phyloP scores from a whole-genome alignment of 64 coral and sea anemone species.

The Porites lutea region DNA sequence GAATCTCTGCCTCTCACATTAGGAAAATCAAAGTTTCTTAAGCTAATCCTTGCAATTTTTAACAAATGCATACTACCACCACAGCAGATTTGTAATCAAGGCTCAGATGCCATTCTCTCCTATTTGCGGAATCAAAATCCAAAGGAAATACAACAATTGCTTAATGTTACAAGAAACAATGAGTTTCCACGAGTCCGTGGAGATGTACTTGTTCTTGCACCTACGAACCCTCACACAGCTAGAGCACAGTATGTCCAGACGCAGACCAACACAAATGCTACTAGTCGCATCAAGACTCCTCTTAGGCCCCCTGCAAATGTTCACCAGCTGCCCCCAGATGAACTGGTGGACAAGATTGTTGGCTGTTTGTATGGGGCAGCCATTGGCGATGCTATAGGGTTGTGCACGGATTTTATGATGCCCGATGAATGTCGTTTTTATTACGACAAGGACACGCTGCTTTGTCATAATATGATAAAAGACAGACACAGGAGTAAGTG shows the following conservation, averaged over 20 bases:
- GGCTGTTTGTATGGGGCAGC: slow-evolving; percentile 97
- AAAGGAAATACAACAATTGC: slow-evolving; percentile 59
- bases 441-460: slow-evolving; percentile 75
- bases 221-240: slow-evolving; percentile 89
- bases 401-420: slow-evolving; percentile 93
- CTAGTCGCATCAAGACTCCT: slow-evolving; percentile 84
- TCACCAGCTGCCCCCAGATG: slow-evolving; percentile 90
- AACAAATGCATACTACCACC: slow-evolving; percentile 91
- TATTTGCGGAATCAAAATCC: slow-evolving; percentile 82
- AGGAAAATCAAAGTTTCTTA: slow-evolving; percentile 74
- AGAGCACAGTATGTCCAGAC: slow-evolving; percentile 92
- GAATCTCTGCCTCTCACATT: slow-evolving; percentile 79
- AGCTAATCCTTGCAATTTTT: slow-evolving; percentile 85
- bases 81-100: slow-evolving; percentile 93
- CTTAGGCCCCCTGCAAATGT: slow-evolving; percentile 80
- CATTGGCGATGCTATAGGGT: slow-evolving; percentile 87
- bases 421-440: slow-evolving; percentile 95
- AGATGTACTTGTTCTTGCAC: slow-evolving; percentile 75
- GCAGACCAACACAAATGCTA: slow-evolving; percentile 92
- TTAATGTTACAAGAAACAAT: slow-evolving; percentile 18
- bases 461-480: slow-evolving; percentile 78
- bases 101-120: slow-evolving; percentile 71
- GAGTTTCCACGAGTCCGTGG: slow-evolving; percentile 91
- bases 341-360: slow-evolving; percentile 92
- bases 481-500: slow-evolving; percentile 93